Conservation (phyloP, 2,113 vertebrate genomes). For the Argyrosomus japonicus region DNA sequence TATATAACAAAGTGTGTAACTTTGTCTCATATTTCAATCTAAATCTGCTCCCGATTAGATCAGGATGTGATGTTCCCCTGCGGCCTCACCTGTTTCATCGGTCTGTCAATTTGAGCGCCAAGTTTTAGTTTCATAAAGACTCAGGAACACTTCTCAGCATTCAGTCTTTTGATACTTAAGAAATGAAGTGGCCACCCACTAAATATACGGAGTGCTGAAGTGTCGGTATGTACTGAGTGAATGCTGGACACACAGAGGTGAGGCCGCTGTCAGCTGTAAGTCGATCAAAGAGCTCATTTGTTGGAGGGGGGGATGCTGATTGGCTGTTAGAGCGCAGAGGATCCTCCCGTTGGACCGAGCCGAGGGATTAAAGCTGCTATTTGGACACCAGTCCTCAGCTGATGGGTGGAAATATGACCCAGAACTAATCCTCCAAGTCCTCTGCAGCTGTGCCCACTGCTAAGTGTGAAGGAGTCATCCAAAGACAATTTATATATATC, state of each 20-base stretch:
- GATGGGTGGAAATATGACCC: slow-evolving; percentile 83
- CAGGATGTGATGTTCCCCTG: background rate
- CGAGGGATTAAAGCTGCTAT: slow-evolving; percentile 80
- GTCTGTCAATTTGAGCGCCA: slow-evolving; percentile 16
- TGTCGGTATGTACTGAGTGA: slow-evolving; percentile 52
- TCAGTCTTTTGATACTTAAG: slow-evolving; percentile 34
- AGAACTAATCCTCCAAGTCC: slow-evolving; percentile 81
- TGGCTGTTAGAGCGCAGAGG: slow-evolving; percentile 49
- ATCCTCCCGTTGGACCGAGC: slow-evolving; percentile 61
- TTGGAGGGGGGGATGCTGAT: slow-evolving; percentile 40
- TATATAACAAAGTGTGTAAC: background rate
- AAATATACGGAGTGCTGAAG: slow-evolving; percentile 72
- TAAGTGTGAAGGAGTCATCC: slow-evolving; percentile 73
- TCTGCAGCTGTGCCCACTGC: slow-evolving; percentile 87
- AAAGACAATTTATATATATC: slow-evolving; percentile 63
- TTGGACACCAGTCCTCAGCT: slow-evolving; percentile 84
- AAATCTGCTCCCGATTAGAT: slow-evolving; percentile 24
- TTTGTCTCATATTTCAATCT: slow-evolving; percentile 11
- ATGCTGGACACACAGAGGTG: slow-evolving; percentile 54
- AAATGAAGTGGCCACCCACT: slow-evolving; percentile 52
- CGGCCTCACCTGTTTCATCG: slow-evolving; percentile 6
- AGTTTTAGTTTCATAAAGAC: slow-evolving; percentile 58
- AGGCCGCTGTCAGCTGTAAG: slow-evolving; percentile 53
- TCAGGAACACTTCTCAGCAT: slow-evolving; percentile 40
- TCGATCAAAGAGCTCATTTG: slow-evolving; percentile 63